These are phyloP conservation scores for Lapara coniferarum DNA, from an alignment of 2,888 invertebrate genomes.

Conservation along the genomic window DNA sequence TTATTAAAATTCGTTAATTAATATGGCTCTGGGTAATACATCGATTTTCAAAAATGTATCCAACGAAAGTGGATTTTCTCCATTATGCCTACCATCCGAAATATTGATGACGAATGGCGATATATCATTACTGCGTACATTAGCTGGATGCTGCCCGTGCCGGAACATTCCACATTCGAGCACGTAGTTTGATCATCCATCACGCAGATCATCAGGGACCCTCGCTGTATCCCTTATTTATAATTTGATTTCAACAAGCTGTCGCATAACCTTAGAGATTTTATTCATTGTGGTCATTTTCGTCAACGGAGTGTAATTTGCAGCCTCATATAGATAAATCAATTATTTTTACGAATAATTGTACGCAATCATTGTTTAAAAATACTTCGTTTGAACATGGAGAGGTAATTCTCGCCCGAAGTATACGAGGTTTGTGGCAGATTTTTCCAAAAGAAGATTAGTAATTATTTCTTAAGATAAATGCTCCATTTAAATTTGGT, in stretches of 20 bases:
- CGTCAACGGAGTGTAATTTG: not conserved
- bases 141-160: not conserved
- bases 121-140: conserved; percentile 18
- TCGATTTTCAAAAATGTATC: not conserved
- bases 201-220: conserved; percentile 44
- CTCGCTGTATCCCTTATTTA: conserved; percentile 36
- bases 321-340: too few relatives aligned
- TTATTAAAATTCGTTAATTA: too few relatives aligned
- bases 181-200: conserved; percentile 49
- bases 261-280: conserved; percentile 28
- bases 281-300: conserved; percentile 20
- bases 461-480: too few relatives aligned
- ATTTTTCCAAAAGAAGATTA: too few relatives aligned
- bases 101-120: conserved; percentile 5
- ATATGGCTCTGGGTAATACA: too few relatives aligned
- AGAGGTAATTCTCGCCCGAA: too few relatives aligned
- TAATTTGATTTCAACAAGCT: conserved; percentile 44
- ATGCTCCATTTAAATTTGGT: too few relatives aligned
- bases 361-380: too few relatives aligned
- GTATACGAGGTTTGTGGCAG: too few relatives aligned
- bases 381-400: too few relatives aligned
- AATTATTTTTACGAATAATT: too few relatives aligned
- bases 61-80: not conserved
- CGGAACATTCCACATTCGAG: conserved; percentile 25
- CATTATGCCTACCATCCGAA: not conserved